Evolutionary conservation across 2,888 invertebrate genomes (phyloP).

Genomic region (Spilarctia lutea): DNA sequence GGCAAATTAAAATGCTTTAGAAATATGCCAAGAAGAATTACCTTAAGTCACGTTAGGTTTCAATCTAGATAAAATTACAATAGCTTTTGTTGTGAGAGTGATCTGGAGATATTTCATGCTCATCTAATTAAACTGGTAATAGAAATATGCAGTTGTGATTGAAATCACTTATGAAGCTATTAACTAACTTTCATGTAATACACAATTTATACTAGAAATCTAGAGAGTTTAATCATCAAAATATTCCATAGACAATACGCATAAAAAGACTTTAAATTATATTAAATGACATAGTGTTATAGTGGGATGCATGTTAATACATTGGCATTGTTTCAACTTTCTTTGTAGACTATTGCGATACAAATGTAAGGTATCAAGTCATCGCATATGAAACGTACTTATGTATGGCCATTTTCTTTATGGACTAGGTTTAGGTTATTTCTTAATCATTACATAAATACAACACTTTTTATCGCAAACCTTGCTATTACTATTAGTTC

Average conservation of each 20-base stretch:
- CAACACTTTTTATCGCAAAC: neutral
- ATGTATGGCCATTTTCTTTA: neutral
- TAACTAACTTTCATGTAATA: constrained; percentile 1
- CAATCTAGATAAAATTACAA: constrained; percentile 64
- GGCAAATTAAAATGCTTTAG: constrained; percentile 19
- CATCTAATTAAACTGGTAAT: constrained; percentile 48
- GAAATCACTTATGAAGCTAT: constrained; percentile 9
- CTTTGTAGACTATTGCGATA: neutral
- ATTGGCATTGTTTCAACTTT: constrained; percentile 4
- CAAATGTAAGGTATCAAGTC: neutral
- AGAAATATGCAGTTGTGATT: constrained; percentile 29
- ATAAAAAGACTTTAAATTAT: constrained; percentile 5
- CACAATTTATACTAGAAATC: constrained; percentile 4
- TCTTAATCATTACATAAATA: neutral
- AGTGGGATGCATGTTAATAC: neutral
- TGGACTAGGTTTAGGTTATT: neutral
- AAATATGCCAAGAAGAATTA: constrained; percentile 19
- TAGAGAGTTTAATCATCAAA: constrained; percentile 9
- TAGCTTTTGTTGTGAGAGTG: constrained; percentile 61
- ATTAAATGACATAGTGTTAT: neutral
- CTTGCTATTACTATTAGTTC: neutral
- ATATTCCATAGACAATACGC: constrained; percentile 5
- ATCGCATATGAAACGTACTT: neutral
- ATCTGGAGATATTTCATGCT: constrained; percentile 43
- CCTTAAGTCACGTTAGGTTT: constrained; percentile 45